A percentile compares a stretch with the other conserved stretches of the same genome.
Evolutionary conservation across 2,113 vertebrate species (phyloP).

Genomic region (Stercorarius parasiticus): DNA sequence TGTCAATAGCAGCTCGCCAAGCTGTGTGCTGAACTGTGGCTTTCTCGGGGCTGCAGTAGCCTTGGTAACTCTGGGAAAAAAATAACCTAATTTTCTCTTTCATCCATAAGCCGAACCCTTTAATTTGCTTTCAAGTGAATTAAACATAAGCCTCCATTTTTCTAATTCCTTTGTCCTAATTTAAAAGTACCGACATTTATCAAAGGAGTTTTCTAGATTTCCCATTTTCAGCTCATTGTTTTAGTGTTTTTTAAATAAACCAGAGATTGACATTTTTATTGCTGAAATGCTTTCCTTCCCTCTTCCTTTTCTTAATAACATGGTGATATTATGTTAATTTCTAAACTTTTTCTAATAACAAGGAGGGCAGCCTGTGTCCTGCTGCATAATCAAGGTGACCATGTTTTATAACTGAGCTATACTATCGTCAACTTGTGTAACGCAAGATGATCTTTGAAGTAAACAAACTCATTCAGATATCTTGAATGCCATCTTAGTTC

Average conservation of each 20-base stretch:
- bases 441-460: background rate
- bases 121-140: conserved; percentile 69
- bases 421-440: rapidly evolving
- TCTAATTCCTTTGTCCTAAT: conserved; percentile 65
- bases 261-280: background rate
- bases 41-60: conserved; percentile 57
- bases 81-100: conserved; percentile 61
- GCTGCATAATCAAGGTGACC: background rate
- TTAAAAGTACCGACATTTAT: conserved; percentile 56
- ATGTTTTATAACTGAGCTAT: background rate
- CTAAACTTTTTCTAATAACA: background rate
- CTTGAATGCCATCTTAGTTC: background rate
- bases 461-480: background rate
- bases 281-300: background rate
- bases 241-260: conserved; percentile 4
- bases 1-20: background rate
- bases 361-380: background rate
- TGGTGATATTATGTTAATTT: background rate
- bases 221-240: conserved; percentile 26
- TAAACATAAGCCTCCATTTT: conserved; percentile 64
- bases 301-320: background rate
- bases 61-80: conserved; percentile 59
- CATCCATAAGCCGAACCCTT: conserved; percentile 47
- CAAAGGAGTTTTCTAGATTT: conserved; percentile 19
- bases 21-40: conserved; percentile 21